Percentiles rank a stretch among this genome's conserved stretches.
Conservation (phyloP, 2,888 invertebrate genomes). For the Chirona hameri region DNA sequence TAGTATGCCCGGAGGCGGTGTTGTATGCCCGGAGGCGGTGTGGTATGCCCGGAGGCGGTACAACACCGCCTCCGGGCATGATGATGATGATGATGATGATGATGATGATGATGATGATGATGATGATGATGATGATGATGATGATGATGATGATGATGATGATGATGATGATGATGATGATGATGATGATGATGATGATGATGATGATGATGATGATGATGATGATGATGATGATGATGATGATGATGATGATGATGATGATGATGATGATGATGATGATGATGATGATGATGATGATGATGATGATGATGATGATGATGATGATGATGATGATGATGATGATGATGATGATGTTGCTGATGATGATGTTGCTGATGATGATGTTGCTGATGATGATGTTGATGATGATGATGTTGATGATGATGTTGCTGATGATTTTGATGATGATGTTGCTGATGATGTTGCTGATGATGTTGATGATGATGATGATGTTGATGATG, state of each 20-base stretch:
- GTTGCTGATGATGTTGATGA: too few species aligned
- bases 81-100: slow-evolving; percentile 24
- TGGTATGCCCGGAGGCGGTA: too few species aligned
- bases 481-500: slow-evolving; percentile 27
- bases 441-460: too few species aligned
- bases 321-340: slow-evolving; percentile 13
- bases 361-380: too few species aligned
- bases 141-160: slow-evolving; percentile 3
- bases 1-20: too few species aligned
- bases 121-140: slow-evolving; percentile 24
- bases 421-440: too few species aligned
- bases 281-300: slow-evolving; percentile 9
- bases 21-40: too few species aligned
- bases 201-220: slow-evolving; percentile 13
- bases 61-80: too few species aligned
- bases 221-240: slow-evolving; percentile 9
- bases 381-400: too few species aligned
- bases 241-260: slow-evolving; percentile 26
- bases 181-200: slow-evolving; percentile 27
- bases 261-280: neutral
- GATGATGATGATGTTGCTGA: too few species aligned
- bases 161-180: slow-evolving; percentile 4
- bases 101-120: slow-evolving; percentile 12
- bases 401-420: too few species aligned
- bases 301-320: slow-evolving; percentile 13